phyloP scores from a whole-genome alignment of 2,888 invertebrate species.

The Amaurobius ferox region DNA sequence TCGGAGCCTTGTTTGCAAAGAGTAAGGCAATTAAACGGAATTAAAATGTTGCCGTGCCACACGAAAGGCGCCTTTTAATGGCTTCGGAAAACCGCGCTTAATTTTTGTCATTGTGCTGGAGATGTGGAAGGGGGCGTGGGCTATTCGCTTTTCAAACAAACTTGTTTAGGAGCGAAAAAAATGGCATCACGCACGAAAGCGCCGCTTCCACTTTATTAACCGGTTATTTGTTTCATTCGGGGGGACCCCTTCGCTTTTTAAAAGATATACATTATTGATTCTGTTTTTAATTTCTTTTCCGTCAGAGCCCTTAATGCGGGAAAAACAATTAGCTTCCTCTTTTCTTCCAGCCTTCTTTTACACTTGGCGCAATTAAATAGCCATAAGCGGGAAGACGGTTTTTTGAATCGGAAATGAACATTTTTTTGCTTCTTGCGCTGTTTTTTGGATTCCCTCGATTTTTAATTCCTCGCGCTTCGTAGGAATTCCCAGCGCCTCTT shows the following conservation, averaged over 20 bases:
- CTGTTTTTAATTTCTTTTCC: slow-evolving; percentile 61
- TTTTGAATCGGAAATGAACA: slow-evolving; percentile 50
- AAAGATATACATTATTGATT: slow-evolving; percentile 71
- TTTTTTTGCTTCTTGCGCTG: slow-evolving; percentile 14
- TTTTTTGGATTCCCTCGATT: slow-evolving; percentile 30
- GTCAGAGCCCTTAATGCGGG: slow-evolving; percentile 41
- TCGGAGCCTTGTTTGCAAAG: neutral
- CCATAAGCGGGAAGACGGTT: slow-evolving; percentile 70
- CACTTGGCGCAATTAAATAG: slow-evolving; percentile 65
- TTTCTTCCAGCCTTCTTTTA: slow-evolving; percentile 34
- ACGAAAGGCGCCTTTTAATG: slow-evolving; percentile 10
- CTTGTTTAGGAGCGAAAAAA: slow-evolving; percentile 31
- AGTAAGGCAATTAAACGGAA: slow-evolving; percentile 21
- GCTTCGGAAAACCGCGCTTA: slow-evolving; percentile 10
- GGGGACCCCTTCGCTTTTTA: slow-evolving; percentile 29
- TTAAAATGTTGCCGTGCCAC: slow-evolving; percentile 51
- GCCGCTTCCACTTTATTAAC: slow-evolving; percentile 48
- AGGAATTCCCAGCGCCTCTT: slow-evolving; percentile 6
- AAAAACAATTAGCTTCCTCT: slow-evolving; percentile 66
- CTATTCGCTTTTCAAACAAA: slow-evolving; percentile 36
- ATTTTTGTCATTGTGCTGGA: slow-evolving; percentile 33
- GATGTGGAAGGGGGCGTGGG: slow-evolving; percentile 15
- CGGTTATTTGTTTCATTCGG: slow-evolving; percentile 67
- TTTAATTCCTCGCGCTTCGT: slow-evolving; percentile 27
- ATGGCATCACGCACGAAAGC: slow-evolving; percentile 5